These are phyloP conservation scores for Caenorhabditis tropicalis DNA, from an alignment of 1,140 invertebrate genomes.

Conservation along the genomic window DNA sequence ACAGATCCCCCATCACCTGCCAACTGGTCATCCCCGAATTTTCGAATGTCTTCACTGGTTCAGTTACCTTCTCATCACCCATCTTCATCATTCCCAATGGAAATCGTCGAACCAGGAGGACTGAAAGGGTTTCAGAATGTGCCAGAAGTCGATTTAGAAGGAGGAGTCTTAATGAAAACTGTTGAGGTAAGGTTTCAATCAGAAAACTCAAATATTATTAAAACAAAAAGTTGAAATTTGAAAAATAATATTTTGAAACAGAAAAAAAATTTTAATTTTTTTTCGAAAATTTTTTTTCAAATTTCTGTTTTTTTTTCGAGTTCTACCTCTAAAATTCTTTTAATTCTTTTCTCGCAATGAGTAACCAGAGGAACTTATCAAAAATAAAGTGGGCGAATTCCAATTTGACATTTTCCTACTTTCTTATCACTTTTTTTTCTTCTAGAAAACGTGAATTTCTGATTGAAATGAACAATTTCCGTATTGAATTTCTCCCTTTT, in stretches of 20 bases:
- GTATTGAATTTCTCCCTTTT: no score
- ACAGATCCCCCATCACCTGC: background rate
- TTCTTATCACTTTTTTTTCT: no score
- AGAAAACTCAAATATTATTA: no score
- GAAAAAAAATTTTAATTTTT: no score
- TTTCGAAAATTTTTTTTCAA: background rate
- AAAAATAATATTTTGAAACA: background rate
- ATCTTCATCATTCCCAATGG: background rate
- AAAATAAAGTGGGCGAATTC: no score
- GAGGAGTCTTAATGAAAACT: background rate
- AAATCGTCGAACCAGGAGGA: background rate
- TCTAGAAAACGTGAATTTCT: no score
- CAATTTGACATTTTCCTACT: no score
- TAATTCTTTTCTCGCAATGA: background rate
- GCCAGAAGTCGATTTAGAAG: slow-evolving; percentile 36
- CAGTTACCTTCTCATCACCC: background rate
- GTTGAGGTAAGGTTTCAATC: background rate
- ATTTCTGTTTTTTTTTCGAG: background rate
- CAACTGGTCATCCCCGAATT: background rate
- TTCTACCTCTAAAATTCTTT: background rate
- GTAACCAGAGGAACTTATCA: background rate
- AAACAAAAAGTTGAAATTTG: background rate
- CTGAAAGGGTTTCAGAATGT: background rate
- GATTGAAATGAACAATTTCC: no score
- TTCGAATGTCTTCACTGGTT: slow-evolving; percentile 19